Evolutionary conservation across 2,888 invertebrate species (phyloP), one percentile per base, ranked within the genome.

Genomic region (Aspidiotus rigidus): DNA sequence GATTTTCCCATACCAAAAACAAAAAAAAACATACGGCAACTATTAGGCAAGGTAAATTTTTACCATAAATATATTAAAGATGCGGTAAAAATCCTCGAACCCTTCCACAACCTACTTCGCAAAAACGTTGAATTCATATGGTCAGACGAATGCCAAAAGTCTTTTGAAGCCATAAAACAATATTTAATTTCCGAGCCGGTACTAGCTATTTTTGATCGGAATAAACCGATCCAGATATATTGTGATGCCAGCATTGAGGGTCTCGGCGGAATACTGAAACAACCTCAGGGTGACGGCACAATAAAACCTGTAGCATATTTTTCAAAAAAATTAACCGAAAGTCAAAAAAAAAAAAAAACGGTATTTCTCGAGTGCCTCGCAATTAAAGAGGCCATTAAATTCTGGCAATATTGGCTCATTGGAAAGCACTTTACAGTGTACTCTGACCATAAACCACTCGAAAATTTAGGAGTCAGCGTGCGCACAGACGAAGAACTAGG

Each of bases 191-290:
- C 70, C 17, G 55, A 70, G 67, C 73, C 72, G 60, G 53, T 72
- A 15, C 56, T 72, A 49, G 64, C 42, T 17, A 72, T 72, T 54
- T 73, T 71, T 57, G 71, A 73, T 60, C 64, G n/a, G 55, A 56
- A 72, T 66, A 64, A 71, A 55, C 72, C 72, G 69, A 72, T 72
- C 59, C 67, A 70, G 16, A 73, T 73, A 57, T 71, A 73, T 42
- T 73, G 73, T 55, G 73, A 73, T 73, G 73, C 72, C 41, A 63
- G 62, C 62, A 62, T 72, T 15, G 41, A 72, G 67, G 75, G 74
- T 11, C 16, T 75, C 15, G 74, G 73, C n/a, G 74, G 73, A 70
- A 66, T 72, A 41, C 67, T 74, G 53, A 74, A 74, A 71, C 74
- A 74, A 69, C 39, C 64, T 64, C 73, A 74, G 67, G 1, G 13